These are phyloP conservation scores for Dendrophyllia cribrosa DNA, from an alignment of 64 coral and sea anemone genomes.

Conservation along the genomic window DNA sequence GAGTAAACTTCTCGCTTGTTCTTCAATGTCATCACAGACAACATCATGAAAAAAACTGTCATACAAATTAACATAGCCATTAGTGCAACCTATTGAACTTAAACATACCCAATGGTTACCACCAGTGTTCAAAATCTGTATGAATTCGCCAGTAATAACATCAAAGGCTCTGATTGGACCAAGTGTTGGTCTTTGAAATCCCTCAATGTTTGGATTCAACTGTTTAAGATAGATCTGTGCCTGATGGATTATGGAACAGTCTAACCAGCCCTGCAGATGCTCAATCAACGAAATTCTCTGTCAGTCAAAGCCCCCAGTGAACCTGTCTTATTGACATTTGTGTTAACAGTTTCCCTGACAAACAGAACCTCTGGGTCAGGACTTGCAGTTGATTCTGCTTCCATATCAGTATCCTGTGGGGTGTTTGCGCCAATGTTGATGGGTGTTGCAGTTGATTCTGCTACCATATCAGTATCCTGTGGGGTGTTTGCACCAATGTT, in stretches of 20 bases:
- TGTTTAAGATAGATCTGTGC: slow-evolving; percentile 32
- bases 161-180: slow-evolving; percentile 5
- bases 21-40: slow-evolving; percentile 12
- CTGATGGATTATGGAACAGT: slow-evolving; percentile 26
- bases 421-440: not conserved
- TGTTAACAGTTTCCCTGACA: not conserved
- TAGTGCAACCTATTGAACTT: slow-evolving; percentile 41
- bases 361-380: not conserved
- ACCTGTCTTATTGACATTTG: slow-evolving; percentile 10
- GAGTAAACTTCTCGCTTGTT: slow-evolving; percentile 25
- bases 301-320: not conserved
- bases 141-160: slow-evolving; percentile 32
- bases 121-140: slow-evolving; percentile 54
- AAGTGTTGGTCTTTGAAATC: slow-evolving; percentile 44
- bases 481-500: not conserved
- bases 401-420: too few relatives aligned
- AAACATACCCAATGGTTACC: slow-evolving; percentile 43
- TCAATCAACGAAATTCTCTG: not conserved
- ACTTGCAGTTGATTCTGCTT: not conserved
- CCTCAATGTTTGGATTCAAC: slow-evolving; percentile 32
- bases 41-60: slow-evolving; percentile 51
- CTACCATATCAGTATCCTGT: too few relatives aligned
- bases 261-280: slow-evolving; percentile 40
- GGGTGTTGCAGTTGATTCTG: not conserved
- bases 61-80: slow-evolving; percentile 54